Base-by-base conservation (phyloP, 1,140 invertebrate genomes). In the Drosophila baimaii region DNA sequence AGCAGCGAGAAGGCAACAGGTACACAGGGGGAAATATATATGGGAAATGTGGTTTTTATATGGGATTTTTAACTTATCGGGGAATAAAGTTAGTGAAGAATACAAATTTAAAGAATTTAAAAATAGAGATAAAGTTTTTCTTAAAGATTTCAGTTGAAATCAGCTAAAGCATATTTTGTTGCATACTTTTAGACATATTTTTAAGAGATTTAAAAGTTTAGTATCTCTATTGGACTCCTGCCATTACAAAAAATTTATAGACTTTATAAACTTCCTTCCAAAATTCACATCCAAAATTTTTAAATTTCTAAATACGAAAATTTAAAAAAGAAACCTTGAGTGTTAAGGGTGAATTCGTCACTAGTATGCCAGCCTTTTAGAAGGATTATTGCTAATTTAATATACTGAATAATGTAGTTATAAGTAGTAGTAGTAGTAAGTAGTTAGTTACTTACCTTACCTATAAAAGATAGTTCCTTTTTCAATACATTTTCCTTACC, bases 1-100 rank as follows among this genome's bases (percentile, higher is more conserved):
- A 81, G 44, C 68, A 52, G 29, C 7, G 61, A 37, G 33, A 29
- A 35, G 46, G 35, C 9, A 49, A 27, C 2, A 23, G 57, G 39
- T 59, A 37, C 47, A 69, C 27, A 0, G 19, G 13, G 9, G 19
- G 7, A 69, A 52, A 52, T 21, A 5, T 9, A 25, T n/a, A 17
- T 1, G n/a, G n/a, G 6, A 27, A 27, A 7, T 19, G n/a, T 35
- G 13, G 29, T 1, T 2, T 5, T 13, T 17, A 1, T 12, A 7
- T 1, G 2, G 2, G 13, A 21, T 9, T 43, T 7, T 21, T 15
- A 19, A 29, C 4, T 57, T 17, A 0, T 23, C 4, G 6, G 9
- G 13, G 1, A 15, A 7, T 13, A 44, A 44, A 15, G 3, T 15
- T 7, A 3, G 12, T 43, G 2, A 13, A 44, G 37, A 17, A 10